Evolutionary conservation across 1,140 invertebrate species (phyloP), one percentile per base, ranked within the genome.

Genomic region (Drosophila melanogaster): DNA sequence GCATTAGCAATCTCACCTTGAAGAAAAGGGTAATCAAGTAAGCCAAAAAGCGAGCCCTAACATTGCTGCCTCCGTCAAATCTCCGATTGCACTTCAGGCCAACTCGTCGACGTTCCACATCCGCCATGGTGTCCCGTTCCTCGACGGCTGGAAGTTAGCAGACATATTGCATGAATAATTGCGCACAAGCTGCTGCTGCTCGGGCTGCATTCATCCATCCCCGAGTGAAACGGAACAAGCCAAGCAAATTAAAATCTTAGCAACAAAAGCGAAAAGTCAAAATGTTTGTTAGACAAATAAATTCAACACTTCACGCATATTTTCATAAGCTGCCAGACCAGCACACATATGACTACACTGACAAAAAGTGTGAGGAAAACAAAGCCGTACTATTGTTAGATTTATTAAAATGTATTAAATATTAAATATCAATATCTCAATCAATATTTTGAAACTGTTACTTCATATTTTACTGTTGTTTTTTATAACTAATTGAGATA

Each of bases 291-390:
- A 49, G 33, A 57, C 50, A 70, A 70, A 70, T 77, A 77, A 77
- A 76, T 76, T 76, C 72, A 76, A 76, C 72, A 76, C 72, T 76
- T 76, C 56, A 22, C 60, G 73, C 71, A 77, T 67, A 77, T 75
- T 77, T 77, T 58, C 64, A 54, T 61, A 69, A 76, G 69, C 75
- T 61, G 56, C 50, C 38, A 61, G 40, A 19, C 12, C 41, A 17
- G 33, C n/a, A 38, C 37, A 49, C 35, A 33, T 40, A 35, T 66
- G 54, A 30, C 14, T 49, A 24, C 56, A 55, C 43, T 50, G 64
- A 5, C n/a, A 44, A 4, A 33, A 33, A 15, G 33, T 5, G 2
- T 5, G 2, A 6, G 12, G 44, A 30, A 11, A 37, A 6, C 12
- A 37, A 12, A 37, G n/a, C n/a, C n/a, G n/a, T n/a, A n/a, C n/a